phyloP scores from a whole-genome alignment of 2,797 vertebrate genomes.

The Bradypodion ventrale region DNA sequence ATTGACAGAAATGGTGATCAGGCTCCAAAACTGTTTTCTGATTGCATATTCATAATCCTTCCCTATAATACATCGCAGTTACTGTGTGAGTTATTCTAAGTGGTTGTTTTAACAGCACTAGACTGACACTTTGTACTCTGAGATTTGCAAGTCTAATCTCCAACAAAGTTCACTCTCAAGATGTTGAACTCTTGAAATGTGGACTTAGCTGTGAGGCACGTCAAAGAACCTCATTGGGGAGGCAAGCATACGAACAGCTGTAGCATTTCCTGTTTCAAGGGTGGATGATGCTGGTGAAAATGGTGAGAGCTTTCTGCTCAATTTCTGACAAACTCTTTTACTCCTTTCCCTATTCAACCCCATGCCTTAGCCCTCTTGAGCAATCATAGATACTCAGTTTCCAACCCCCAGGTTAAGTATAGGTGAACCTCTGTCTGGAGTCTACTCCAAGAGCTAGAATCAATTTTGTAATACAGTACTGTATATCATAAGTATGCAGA shows the following conservation, averaged over 20 bases:
- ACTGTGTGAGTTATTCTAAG: constrained; percentile 71
- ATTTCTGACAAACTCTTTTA: accelerated
- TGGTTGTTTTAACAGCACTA: constrained; percentile 70
- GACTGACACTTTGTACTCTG: constrained; percentile 68
- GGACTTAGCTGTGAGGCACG: constrained; percentile 2
- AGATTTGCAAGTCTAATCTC: constrained; percentile 74
- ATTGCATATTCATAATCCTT: constrained; percentile 81
- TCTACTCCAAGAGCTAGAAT: background rate
- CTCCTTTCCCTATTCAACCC: background rate
- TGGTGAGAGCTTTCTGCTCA: accelerated
- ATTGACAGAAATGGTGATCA: constrained; percentile 76
- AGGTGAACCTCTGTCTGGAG: too few relatives aligned
- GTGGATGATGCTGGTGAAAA: accelerated
- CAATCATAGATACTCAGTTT: background rate
- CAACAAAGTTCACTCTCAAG: constrained; percentile 54
- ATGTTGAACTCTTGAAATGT: constrained; percentile 34
- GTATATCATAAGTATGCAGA: background rate
- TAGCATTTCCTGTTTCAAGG: background rate
- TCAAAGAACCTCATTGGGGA: accelerated
- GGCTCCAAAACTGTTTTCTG: constrained; percentile 70
- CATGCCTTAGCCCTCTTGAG: background rate
- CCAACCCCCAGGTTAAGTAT: background rate
- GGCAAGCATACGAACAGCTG: background rate
- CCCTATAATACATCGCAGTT: constrained; percentile 68
- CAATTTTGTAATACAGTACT: too few relatives aligned